A percentile compares a stretch with the other conserved stretches of the same genome.
These are phyloP conservation scores for Ciconia maguari DNA, from an alignment of 2,113 vertebrate species.

Conservation along the genomic window DNA sequence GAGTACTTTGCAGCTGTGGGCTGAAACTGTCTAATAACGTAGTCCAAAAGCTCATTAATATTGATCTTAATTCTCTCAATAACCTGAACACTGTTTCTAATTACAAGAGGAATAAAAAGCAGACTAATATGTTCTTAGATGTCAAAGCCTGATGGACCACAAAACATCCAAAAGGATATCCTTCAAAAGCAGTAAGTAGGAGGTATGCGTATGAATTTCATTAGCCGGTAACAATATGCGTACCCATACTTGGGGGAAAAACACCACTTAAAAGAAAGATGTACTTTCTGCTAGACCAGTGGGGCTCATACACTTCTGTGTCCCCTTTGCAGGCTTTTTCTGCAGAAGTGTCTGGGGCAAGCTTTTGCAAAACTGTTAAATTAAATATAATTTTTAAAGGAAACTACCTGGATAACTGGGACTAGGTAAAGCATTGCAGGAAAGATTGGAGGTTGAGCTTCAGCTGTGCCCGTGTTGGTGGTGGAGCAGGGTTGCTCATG, in stretches of 20 bases:
- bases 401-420: background rate
- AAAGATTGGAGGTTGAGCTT: background rate
- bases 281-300: background rate
- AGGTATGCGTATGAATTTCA: slow-evolving; percentile 34
- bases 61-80: slow-evolving; percentile 44
- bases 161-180: background rate
- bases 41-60: background rate
- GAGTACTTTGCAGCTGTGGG: background rate
- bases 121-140: slow-evolving; percentile 16
- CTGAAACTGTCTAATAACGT: background rate
- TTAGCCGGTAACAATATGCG: slow-evolving; percentile 43
- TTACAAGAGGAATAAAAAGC: slow-evolving; percentile 14
- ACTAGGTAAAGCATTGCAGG: background rate
- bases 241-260: background rate
- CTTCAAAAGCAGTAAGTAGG: slow-evolving; percentile 15
- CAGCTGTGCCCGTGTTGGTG: fast-evolving
- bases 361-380: background rate
- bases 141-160: slow-evolving; percentile 23
- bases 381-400: background rate
- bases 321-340: background rate
- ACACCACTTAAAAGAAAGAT: slow-evolving; percentile 12
- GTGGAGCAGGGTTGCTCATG: background rate
- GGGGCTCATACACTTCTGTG: background rate
- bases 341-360: background rate
- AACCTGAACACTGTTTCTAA: slow-evolving; percentile 7